These are phyloP conservation scores for Stenodema calcarata DNA, from an alignment of 2,888 invertebrate species.

Conservation along the genomic window DNA sequence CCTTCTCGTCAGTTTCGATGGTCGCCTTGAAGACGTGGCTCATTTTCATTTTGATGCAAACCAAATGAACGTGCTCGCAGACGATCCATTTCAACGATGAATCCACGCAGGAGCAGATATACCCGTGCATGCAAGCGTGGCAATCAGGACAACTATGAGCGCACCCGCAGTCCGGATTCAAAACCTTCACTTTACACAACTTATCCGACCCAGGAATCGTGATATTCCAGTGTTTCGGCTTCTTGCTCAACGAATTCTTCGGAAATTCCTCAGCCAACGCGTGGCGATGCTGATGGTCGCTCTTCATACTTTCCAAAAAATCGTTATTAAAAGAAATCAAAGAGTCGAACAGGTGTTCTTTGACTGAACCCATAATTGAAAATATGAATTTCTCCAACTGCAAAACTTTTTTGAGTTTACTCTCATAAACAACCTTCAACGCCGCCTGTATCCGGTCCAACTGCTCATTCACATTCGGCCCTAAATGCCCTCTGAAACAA, in stretches of 20 bases:
- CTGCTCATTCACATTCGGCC: constrained; percentile 19
- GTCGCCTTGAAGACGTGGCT: not conserved
- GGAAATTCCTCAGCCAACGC: constrained; percentile 10
- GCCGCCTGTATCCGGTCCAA: constrained; percentile 11
- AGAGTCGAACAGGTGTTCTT: constrained; percentile 34
- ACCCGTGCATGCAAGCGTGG: constrained; percentile 38
- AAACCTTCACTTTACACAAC: constrained; percentile 25
- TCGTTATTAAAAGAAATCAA: not conserved
- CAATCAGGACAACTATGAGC: constrained; percentile 31
- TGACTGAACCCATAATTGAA: constrained; percentile 3
- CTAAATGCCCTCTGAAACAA: constrained; percentile 26
- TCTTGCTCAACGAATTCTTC: constrained; percentile 1
- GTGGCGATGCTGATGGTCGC: constrained; percentile 2
- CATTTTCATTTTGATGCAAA: constrained; percentile 30
- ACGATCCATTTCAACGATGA: constrained; percentile 45
- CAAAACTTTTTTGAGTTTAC: constrained; percentile 28
- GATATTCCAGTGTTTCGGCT: constrained; percentile 39
- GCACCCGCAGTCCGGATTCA: constrained; percentile 26
- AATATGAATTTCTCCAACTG: constrained; percentile 32
- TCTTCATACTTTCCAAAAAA: constrained; percentile 5
- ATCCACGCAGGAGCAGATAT: constrained; percentile 46
- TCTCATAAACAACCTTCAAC: constrained; percentile 18
- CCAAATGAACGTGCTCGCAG: constrained; percentile 45
- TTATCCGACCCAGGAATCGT: constrained; percentile 7
- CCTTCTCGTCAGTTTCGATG: not conserved